phyloP scores from a whole-genome alignment of 2,797 vertebrate species.

The Sparidentex hasta region DNA sequence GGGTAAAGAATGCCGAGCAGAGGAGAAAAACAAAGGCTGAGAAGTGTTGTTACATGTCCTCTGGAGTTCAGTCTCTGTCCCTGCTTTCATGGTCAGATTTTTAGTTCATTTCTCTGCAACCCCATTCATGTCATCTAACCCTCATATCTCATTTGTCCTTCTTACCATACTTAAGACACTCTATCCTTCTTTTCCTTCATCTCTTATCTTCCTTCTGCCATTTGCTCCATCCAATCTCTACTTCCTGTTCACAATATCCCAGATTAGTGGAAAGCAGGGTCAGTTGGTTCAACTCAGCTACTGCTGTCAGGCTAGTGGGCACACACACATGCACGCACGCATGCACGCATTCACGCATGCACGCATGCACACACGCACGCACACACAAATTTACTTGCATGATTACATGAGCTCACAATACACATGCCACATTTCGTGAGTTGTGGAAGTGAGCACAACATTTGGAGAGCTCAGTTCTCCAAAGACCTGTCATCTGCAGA shows the following conservation, averaged over 20 bases:
- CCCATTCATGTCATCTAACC: constrained; percentile 9
- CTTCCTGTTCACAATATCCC: constrained; percentile 16
- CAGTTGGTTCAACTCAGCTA: constrained; percentile 47
- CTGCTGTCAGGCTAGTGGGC: constrained; percentile 24
- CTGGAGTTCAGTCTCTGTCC: not conserved
- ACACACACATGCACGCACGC: constrained; percentile 16
- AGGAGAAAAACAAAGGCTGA: constrained; percentile 15
- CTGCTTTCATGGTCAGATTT: constrained; percentile 1
- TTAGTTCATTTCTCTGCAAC: not conserved
- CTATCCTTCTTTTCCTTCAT: not conserved
- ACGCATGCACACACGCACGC: not conserved
- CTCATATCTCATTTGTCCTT: not conserved
- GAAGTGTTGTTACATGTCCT: constrained; percentile 20
- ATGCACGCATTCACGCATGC: constrained; percentile 3
- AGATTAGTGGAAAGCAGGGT: constrained; percentile 18
- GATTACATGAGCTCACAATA: constrained; percentile 36
- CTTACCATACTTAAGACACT: not conserved
- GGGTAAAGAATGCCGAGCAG: constrained; percentile 33
- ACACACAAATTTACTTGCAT: not conserved
- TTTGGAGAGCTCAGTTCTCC: constrained; percentile 56
- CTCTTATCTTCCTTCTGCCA: constrained; percentile 12
- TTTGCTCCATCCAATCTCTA: constrained; percentile 10
- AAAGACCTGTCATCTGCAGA: constrained; percentile 71
- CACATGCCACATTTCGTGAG: constrained; percentile 48
- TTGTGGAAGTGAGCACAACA: constrained; percentile 53